phyloP scores from a whole-genome alignment of 2,797 vertebrate genomes.

The Alauda arvensis region DNA sequence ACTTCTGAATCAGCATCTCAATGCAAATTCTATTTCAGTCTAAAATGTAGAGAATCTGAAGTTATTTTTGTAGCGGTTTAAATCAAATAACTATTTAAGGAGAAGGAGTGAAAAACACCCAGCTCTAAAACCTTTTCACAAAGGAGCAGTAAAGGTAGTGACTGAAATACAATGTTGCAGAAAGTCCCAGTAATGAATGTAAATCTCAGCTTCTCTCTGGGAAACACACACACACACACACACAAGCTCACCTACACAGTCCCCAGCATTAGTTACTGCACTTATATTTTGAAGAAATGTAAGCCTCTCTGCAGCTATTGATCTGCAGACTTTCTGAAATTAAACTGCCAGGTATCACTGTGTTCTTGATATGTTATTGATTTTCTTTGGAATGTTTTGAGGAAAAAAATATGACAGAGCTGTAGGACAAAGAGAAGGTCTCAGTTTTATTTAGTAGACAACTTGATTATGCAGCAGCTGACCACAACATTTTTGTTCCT shows the following conservation, averaged over 20 bases:
- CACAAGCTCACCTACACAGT: not conserved
- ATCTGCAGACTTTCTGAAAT: slow-evolving; percentile 79
- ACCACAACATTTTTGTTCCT: not conserved
- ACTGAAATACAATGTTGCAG: not conserved
- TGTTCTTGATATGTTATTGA: slow-evolving; percentile 84
- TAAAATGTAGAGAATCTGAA: not conserved
- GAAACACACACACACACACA: not conserved
- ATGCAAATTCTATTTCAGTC: not conserved
- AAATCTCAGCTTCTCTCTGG: not conserved
- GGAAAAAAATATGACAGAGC: slow-evolving; percentile 10
- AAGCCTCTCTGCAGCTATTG: slow-evolving; percentile 78
- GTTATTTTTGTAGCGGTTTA: not conserved
- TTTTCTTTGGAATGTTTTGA: slow-evolving; percentile 60
- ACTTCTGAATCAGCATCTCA: not conserved
- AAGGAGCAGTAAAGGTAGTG: not conserved
- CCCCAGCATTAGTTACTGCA: slow-evolving; percentile 10
- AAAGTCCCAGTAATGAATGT: not conserved
- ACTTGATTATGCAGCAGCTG: slow-evolving; percentile 42
- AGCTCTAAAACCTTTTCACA: not conserved
- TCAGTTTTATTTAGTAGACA: slow-evolving; percentile 39
- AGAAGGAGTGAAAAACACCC: not conserved
- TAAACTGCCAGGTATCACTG: slow-evolving; percentile 82
- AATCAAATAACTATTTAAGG: not conserved
- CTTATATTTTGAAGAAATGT: slow-evolving; percentile 61
- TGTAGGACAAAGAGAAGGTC: slow-evolving; percentile 32